Base-by-base conservation (phyloP, 2,888 invertebrate genomes). In the Drosophila mulleri region DNA sequence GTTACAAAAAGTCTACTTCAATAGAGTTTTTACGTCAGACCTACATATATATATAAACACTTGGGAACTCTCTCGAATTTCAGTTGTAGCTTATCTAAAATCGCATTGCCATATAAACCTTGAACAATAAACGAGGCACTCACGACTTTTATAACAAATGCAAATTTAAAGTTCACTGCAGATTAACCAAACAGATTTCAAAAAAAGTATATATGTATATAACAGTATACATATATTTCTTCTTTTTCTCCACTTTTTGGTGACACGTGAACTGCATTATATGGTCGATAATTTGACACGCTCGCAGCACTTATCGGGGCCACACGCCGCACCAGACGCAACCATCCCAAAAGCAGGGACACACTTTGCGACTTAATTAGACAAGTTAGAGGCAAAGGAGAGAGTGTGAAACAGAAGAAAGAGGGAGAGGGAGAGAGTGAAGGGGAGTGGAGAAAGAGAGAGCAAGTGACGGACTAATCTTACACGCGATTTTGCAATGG, bases 341-440 rank as follows among this genome's bases (percentile, higher is more conserved):
- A 66, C 60, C 63, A 68, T 70, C 58, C 65, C 80, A 75, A 54
- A 41, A 84, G 72, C 78, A 73, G 80, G 79, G 83, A 76, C 88
- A 88, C 88, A 86, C 83, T 86, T 88, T 76, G 82, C 77, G 75
- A 86, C 88, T 86, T 86, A 86, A 88, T 86, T 88, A 86, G 84
- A 78, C 75, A 32, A 62, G 67, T 37, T 52, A 67, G 18, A 71
- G 64, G 23, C 50, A 61, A 14, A 16, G 26, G 16, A 41, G 45
- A 26, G 20, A 16, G 37, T 20, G 37, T 18, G 8, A 52, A 23
- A 14, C 18, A 14, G 11, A 16, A 5, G 14, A 45, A 35, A 23
- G 50, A 7, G 32, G 45, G 53, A 41, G 57, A 23, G 35, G 0
- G 37, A 5, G 20, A 8, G 7, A 20, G 32, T 12, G 18, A 20